A percentile compares a stretch with the other conserved stretches of the same genome.
These are phyloP conservation scores for Nycticryphes semicollaris DNA, from an alignment of 2,113 vertebrate genomes.

Conservation along the genomic window DNA sequence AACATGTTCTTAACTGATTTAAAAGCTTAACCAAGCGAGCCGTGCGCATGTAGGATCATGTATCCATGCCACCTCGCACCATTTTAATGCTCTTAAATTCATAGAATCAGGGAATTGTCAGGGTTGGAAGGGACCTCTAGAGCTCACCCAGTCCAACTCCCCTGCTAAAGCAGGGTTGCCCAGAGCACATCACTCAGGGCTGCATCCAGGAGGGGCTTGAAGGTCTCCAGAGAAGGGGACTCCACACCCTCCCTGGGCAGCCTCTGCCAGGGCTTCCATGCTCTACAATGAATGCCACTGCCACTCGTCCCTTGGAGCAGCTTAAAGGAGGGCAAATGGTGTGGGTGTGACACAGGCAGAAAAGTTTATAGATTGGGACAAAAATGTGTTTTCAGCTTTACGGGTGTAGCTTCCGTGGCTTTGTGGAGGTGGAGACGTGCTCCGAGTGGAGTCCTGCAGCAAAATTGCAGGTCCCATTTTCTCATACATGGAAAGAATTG, in stretches of 20 bases:
- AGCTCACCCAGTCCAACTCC: too few relatives aligned
- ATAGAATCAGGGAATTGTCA: too few relatives aligned
- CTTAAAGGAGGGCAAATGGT: not conserved
- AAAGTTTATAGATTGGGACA: not conserved
- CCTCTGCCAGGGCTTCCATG: not conserved
- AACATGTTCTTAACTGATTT: not conserved
- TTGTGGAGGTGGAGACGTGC: not conserved
- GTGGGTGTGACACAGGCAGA: not conserved
- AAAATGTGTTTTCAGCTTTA: not conserved
- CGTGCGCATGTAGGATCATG: accelerated
- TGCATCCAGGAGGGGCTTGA: too few relatives aligned
- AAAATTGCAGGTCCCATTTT: not conserved
- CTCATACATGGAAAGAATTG: not conserved
- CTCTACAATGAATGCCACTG: too few relatives aligned
- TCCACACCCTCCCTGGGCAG: too few relatives aligned
- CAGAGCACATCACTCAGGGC: too few relatives aligned
- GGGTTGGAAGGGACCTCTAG: too few relatives aligned
- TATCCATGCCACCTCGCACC: not conserved
- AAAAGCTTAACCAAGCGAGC: not conserved
- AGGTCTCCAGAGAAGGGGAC: too few relatives aligned
- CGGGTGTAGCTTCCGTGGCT: accelerated
- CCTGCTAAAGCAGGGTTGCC: too few relatives aligned
- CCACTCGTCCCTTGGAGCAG: accelerated
- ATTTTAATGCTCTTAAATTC: not conserved
- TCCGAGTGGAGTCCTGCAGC: not conserved